Evolutionary conservation across 2,113 vertebrate genomes (phyloP), one percentile per base, ranked within the genome.

Genomic region (Oceanites oceanicus): DNA sequence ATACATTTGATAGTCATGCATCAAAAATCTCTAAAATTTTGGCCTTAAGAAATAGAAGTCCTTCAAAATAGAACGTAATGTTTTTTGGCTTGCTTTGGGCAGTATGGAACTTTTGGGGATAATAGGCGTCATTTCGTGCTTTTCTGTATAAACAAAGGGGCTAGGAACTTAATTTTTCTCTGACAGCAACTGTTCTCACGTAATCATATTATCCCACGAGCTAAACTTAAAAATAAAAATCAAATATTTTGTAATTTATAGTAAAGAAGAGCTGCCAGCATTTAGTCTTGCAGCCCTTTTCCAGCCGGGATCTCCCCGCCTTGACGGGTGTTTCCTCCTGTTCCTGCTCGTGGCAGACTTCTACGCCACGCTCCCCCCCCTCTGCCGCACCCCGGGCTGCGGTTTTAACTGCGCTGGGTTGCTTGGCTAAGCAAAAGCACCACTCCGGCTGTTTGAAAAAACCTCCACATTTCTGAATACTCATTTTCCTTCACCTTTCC

Each of bases 291-390:
- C 36, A 68, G 53, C 30, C 26, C 32, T 52, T 44, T 59, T 22
- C 76, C 58, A 63, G 59, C 67, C 76, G 19, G 2, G 7, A 47
- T 13, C 27, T 21, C 45, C 7, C 38, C 5, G 16, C 34, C 13
- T 9, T 20, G 18, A 18, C 2, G 3, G 9, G n/a, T 0, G 23
- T 11, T 63, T 61, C 34, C 47, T 20, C 27, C 7, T 3, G 13
- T 56, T 84, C 29, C 45, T 29, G 21, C 17, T 12, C 6, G 6
- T 13, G 19, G 52, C 3, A 12, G 47, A 25, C 9, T 13, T 50
- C 29, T 18, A 16, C 14, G 3, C 47, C 25, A 3, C 4, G 29
- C 40, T 9, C 5, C 32, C 25, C 42, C 19, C 36, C 30, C 10
- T 15, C 56, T 6, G 3, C 13, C 65, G 23, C 15, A 36, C 10